Conservation (phyloP, 2,797 vertebrate species). For the Pangasius krempfi region DNA sequence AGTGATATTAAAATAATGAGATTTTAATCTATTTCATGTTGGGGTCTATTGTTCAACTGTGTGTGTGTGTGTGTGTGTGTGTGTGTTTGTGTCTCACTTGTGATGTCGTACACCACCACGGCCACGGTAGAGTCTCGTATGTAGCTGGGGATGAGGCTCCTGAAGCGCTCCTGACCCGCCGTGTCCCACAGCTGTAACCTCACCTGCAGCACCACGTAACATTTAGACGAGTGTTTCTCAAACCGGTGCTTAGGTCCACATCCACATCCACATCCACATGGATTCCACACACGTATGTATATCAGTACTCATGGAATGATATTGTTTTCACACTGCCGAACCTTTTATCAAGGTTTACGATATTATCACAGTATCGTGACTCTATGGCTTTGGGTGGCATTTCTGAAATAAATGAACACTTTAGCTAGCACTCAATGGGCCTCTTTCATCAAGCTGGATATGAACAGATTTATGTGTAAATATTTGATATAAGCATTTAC, state of each 20-base stretch:
- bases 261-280: background rate
- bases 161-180: slow-evolving; percentile 91
- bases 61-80: background rate
- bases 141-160: slow-evolving; percentile 93
- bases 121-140: slow-evolving; percentile 93
- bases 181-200: slow-evolving; percentile 94
- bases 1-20: too few relatives aligned
- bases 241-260: background rate
- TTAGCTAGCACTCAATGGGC: too few relatives aligned
- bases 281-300: background rate
- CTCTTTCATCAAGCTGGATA: too few relatives aligned
- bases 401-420: too few relatives aligned
- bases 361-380: background rate
- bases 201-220: slow-evolving; percentile 71
- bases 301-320: background rate
- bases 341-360: too few relatives aligned
- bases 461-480: too few relatives aligned
- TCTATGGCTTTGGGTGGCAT: background rate
- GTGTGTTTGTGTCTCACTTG: slow-evolving; percentile 78
- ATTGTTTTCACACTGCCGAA: background rate
- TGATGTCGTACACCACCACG: slow-evolving; percentile 93
- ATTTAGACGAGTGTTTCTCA: background rate
- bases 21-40: too few relatives aligned
- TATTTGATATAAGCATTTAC: too few relatives aligned
- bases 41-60: background rate